phyloP scores from a whole-genome alignment of 1,140 invertebrate genomes.

The Phymorhynchus buccinoides region DNA sequence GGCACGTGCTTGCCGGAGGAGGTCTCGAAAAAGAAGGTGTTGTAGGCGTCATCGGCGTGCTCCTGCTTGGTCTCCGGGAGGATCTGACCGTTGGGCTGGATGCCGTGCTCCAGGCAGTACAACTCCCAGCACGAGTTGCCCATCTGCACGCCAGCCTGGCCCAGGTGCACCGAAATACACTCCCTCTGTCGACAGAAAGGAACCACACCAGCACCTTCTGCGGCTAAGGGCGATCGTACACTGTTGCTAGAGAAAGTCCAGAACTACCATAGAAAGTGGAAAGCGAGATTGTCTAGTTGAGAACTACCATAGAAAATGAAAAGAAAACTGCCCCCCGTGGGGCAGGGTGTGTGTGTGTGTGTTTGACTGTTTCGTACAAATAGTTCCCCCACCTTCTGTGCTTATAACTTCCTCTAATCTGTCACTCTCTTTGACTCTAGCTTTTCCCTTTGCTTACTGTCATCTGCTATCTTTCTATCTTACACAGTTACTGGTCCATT shows the following conservation, averaged over 20 bases:
- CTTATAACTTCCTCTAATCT: too few relatives aligned
- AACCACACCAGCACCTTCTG: background rate
- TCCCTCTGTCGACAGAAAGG: slow-evolving; percentile 74
- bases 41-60: slow-evolving; percentile 87
- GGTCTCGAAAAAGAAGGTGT: slow-evolving; percentile 92
- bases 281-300: too few relatives aligned
- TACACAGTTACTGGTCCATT: too few relatives aligned
- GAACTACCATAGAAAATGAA: too few relatives aligned
- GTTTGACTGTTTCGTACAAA: too few relatives aligned
- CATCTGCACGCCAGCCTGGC: slow-evolving; percentile 90
- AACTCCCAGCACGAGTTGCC: slow-evolving; percentile 79
- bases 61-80: slow-evolving; percentile 64
- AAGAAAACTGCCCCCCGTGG: too few relatives aligned
- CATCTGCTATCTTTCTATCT: too few relatives aligned
- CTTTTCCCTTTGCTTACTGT: too few relatives aligned
- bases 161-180: slow-evolving; percentile 89
- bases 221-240: too few relatives aligned
- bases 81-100: slow-evolving; percentile 86
- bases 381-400: too few relatives aligned
- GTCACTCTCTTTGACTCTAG: too few relatives aligned
- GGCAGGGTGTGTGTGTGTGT: too few relatives aligned
- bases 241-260: background rate
- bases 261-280: background rate
- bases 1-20: slow-evolving; percentile 72
- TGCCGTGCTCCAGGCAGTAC: slow-evolving; percentile 91